Evolutionary conservation across 2,113 vertebrate species (phyloP).

Genomic region (Melanostigma gelatinosum): DNA sequence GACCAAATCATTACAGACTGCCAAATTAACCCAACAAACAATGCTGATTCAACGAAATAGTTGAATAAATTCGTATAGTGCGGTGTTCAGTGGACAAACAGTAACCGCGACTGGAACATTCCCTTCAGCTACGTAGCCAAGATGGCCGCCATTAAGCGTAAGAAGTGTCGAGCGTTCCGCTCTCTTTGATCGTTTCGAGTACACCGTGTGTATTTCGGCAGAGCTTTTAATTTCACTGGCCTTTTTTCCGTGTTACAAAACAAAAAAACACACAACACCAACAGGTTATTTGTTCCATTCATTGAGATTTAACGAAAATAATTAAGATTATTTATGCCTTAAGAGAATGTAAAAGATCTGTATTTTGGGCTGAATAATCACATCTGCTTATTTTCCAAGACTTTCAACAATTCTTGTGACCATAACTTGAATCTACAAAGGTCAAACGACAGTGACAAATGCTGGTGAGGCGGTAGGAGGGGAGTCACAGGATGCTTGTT

Average conservation of each 20-base stretch:
- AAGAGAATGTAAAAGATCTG: not conserved
- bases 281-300: conserved; percentile 7
- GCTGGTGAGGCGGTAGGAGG: not conserved
- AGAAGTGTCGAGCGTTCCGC: too few species aligned
- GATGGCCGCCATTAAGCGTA: too few species aligned
- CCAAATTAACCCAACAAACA: too few species aligned
- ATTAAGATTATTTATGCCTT: conserved; percentile 23
- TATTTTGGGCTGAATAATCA: not conserved
- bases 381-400: not conserved
- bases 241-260: conserved; percentile 16
- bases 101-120: too few species aligned
- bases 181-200: too few species aligned
- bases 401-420: not conserved
- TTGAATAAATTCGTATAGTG: too few species aligned
- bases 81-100: too few species aligned
- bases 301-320: conserved; percentile 4
- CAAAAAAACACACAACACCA: not conserved
- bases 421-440: not conserved
- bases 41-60: too few species aligned
- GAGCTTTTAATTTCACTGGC: not conserved
- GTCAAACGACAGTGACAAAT: not conserved
- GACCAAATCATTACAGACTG: too few species aligned
- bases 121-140: too few species aligned
- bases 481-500: not conserved
- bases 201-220: too few species aligned